phyloP scores from a whole-genome alignment of 2,797 vertebrate genomes.

The Lepus townsendii region DNA sequence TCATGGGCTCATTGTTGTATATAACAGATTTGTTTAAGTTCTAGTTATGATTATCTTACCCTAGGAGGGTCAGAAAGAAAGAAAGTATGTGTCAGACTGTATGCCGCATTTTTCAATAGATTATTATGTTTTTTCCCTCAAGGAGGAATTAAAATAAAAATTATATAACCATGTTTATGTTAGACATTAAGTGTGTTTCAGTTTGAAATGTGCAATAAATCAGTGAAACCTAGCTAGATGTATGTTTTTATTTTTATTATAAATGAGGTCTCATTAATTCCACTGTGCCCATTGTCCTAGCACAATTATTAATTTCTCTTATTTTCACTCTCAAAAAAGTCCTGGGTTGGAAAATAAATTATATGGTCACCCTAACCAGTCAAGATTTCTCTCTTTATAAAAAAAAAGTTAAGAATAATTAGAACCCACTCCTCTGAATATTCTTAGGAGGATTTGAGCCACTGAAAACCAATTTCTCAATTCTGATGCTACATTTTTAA shows the following conservation, averaged over 20 bases:
- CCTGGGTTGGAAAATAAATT: conserved; percentile 66
- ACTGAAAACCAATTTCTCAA: background rate
- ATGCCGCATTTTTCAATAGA: conserved; percentile 43
- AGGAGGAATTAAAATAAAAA: conserved; percentile 70
- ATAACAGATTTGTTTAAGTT: conserved; percentile 64
- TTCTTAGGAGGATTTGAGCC: conserved; percentile 5
- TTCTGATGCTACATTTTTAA: background rate
- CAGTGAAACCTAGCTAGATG: conserved; percentile 48
- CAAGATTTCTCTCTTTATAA: conserved; percentile 50
- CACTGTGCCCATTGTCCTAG: conserved; percentile 49
- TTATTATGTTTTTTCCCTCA: conserved; percentile 12
- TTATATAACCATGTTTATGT: background rate
- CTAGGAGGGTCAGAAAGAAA: conserved; percentile 43
- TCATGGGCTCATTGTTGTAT: conserved; percentile 57
- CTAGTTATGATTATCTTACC: conserved; percentile 61
- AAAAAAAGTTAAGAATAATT: conserved; percentile 66
- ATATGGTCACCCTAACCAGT: conserved; percentile 43
- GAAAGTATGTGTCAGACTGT: background rate
- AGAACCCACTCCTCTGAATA: background rate
- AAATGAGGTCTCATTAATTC: conserved; percentile 18
- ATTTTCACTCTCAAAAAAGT: conserved; percentile 54
- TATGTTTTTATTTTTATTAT: conserved; percentile 63
- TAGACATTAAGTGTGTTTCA: conserved; percentile 59
- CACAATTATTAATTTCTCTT: conserved; percentile 58
- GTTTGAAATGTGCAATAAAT: conserved; percentile 70